Conservation (phyloP, 2,113 vertebrate species). For the Amblyornis subalaris region DNA sequence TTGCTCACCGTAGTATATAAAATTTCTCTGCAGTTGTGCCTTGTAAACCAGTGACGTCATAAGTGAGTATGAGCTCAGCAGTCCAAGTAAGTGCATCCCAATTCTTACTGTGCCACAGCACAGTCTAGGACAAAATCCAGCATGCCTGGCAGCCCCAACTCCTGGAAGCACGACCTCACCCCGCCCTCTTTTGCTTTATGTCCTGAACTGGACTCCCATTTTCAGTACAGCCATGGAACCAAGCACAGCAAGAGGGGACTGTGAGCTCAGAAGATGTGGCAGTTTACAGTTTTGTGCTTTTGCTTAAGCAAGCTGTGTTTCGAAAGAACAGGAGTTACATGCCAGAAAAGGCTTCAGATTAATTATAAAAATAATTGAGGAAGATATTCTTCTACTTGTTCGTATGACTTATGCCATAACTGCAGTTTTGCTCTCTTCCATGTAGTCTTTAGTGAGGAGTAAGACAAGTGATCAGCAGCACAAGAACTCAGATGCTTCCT, state of each 20-base stretch:
- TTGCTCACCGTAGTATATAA: neutral
- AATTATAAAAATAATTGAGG: neutral
- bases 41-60: neutral
- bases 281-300: neutral
- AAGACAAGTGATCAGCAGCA: neutral
- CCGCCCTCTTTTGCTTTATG: neutral
- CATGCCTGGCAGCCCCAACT: neutral
- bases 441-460: neutral
- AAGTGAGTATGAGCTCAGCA: neutral
- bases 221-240: neutral
- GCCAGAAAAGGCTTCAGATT: neutral
- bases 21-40: neutral
- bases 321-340: neutral
- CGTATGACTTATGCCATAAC: neutral
- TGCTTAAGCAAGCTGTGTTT: neutral
- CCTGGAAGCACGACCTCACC: neutral
- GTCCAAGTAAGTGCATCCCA: neutral
- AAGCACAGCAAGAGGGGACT: neutral
- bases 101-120: neutral
- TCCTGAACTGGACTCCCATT: neutral
- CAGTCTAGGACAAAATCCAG: neutral
- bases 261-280: neutral
- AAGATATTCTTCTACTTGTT: neutral
- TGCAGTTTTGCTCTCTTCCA: neutral
- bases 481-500: neutral